phyloP scores from a whole-genome alignment of 2,113 vertebrate species.

The Anoplopoma fimbria region DNA sequence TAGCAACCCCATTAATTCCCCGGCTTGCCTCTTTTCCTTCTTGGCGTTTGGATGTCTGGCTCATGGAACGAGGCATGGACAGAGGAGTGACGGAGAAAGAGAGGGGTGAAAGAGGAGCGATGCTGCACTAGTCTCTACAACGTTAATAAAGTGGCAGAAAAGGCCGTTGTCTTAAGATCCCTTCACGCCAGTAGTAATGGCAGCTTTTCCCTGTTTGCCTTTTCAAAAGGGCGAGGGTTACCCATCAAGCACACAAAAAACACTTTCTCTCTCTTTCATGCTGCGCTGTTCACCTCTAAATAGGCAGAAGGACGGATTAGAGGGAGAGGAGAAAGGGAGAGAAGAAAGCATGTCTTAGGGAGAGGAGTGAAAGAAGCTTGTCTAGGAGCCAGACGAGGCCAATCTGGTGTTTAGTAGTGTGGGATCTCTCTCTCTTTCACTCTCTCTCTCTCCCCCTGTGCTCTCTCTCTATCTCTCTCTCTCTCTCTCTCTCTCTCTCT shows the following conservation, averaged over 20 bases:
- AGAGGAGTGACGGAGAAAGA: slow-evolving; percentile 56
- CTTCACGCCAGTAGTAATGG: slow-evolving; percentile 72
- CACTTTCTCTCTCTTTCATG: slow-evolving; percentile 77
- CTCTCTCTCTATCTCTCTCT: slow-evolving; percentile 35
- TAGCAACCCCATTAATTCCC: slow-evolving; percentile 65
- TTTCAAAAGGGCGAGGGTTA: slow-evolving; percentile 79
- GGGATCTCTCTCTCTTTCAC: slow-evolving; percentile 67
- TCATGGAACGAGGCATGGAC: slow-evolving; percentile 56
- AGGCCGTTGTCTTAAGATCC: slow-evolving; percentile 73
- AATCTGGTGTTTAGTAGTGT: slow-evolving; percentile 76
- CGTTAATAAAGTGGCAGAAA: slow-evolving; percentile 75
- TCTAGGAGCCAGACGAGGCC: slow-evolving; percentile 73
- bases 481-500: slow-evolving; percentile 43
- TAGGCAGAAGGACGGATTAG: slow-evolving; percentile 81
- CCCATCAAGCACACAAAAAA: slow-evolving; percentile 80
- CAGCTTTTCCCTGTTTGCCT: slow-evolving; percentile 79
- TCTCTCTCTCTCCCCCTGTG: background rate
- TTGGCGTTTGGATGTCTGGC: slow-evolving; percentile 51
- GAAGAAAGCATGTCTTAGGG: slow-evolving; percentile 75
- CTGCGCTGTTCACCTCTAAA: slow-evolving; percentile 79
- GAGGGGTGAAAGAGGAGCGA: slow-evolving; percentile 54
- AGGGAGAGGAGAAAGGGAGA: slow-evolving; percentile 66
- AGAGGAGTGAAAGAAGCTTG: slow-evolving; percentile 76
- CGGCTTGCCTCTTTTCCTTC: slow-evolving; percentile 49
- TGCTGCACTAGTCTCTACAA: slow-evolving; percentile 58